phyloP scores from a whole-genome alignment of 1,140 invertebrate genomes.

The Aphaenogaster floridana region DNA sequence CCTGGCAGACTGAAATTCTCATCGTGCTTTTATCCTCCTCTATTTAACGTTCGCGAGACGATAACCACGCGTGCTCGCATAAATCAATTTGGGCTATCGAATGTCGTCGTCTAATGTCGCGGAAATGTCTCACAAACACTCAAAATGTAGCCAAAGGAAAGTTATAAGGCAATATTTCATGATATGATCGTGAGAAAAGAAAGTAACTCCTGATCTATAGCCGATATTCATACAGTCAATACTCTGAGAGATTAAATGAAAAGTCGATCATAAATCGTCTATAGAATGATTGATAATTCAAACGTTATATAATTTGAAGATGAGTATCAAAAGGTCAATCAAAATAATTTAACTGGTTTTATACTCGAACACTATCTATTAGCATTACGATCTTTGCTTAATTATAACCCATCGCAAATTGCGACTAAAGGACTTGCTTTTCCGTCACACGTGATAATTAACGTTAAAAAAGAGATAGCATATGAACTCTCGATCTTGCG shows the following conservation, averaged over 20 bases:
- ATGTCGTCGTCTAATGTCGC: not conserved
- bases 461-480: not conserved
- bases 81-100: conserved; percentile 21
- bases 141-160: not conserved
- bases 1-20: conserved; percentile 6
- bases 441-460: not conserved
- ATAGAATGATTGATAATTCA: conserved; percentile 4
- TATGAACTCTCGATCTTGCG: not conserved
- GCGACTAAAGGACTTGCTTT: not conserved
- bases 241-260: not conserved
- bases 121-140: not conserved
- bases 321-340: not conserved
- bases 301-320: conserved; percentile 29
- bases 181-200: conserved; percentile 7
- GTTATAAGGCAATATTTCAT: not conserved
- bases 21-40: not conserved
- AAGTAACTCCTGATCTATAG: not conserved
- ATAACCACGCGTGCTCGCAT: not conserved
- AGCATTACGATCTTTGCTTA: not conserved
- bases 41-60: conserved; percentile 8
- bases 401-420: conserved; percentile 13
- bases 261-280: conserved; percentile 18
- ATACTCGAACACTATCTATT: not conserved
- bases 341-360: conserved; percentile 5
- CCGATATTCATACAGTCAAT: not conserved